These are phyloP conservation scores for Amphiprion ocellaris DNA, from an alignment of 2,113 vertebrate genomes.

Conservation along the genomic window DNA sequence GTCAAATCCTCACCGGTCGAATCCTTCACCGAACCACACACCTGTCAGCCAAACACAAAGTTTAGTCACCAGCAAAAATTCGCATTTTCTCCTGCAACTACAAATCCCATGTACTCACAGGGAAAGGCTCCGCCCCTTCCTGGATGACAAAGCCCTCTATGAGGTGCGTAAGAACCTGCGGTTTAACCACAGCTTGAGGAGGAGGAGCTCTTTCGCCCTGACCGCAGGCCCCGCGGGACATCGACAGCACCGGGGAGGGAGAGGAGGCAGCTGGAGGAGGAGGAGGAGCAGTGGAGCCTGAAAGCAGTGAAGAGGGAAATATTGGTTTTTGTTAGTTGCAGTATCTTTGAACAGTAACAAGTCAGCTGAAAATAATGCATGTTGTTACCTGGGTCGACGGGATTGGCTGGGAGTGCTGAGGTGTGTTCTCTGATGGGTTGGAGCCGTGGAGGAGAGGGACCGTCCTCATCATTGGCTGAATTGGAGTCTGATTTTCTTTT, in stretches of 20 bases:
- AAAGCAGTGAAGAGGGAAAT: neutral
- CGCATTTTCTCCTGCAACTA: neutral
- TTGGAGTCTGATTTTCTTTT: conserved; percentile 82
- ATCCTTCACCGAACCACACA: conserved; percentile 83
- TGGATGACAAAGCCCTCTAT: conserved; percentile 99
- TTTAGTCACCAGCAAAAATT: neutral
- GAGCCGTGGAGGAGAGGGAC: conserved; percentile 73
- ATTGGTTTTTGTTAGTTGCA: neutral
- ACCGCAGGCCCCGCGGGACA: conserved; percentile 72
- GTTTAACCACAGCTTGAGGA: conserved; percentile 97
- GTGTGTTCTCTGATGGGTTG: conserved; percentile 81
- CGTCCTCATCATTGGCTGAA: conserved; percentile 68
- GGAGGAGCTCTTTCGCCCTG: conserved; percentile 87
- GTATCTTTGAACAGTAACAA: neutral
- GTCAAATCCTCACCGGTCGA: conserved; percentile 73
- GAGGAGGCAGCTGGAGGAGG: conserved; percentile 36
- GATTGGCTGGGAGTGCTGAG: conserved; percentile 63
- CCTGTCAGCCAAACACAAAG: conserved; percentile 69
- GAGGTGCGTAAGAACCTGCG: conserved; percentile 97
- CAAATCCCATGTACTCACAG: conserved; percentile 85
- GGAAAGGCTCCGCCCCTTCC: conserved; percentile 97
- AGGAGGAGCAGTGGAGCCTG: conserved; percentile 22
- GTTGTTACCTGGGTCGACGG: conserved; percentile 74
- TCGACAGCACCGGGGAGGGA: conserved; percentile 55
- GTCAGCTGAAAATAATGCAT: too few relatives aligned